phyloP scores from a whole-genome alignment of 2,888 invertebrate species.

The Andrena marginata region DNA sequence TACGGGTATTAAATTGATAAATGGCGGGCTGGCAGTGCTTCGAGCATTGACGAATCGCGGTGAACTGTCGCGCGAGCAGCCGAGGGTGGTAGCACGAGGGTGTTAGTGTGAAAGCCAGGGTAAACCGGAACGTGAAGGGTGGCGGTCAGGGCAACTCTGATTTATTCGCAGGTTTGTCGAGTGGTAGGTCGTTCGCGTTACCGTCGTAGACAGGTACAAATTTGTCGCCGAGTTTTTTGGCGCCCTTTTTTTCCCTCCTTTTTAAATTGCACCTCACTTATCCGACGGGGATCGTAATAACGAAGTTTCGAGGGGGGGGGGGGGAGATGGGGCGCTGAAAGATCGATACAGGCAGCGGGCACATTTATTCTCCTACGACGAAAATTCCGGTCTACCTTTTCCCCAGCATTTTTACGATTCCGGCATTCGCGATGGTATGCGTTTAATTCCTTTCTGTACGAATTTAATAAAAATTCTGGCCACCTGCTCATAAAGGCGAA shows the following conservation, averaged over 20 bases:
- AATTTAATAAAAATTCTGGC: conserved; percentile 3
- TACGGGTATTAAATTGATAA: conserved; percentile 76
- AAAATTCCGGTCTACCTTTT: conserved; percentile 7
- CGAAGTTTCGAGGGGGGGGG: not conserved
- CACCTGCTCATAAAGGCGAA: not conserved
- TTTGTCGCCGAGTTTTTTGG: conserved; percentile 45
- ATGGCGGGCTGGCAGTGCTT: conserved; percentile 70
- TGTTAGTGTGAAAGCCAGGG: conserved; percentile 58
- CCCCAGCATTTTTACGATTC: not conserved
- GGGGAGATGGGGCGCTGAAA: not conserved
- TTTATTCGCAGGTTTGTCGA: conserved; percentile 62
- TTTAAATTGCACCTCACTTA: conserved; percentile 39
- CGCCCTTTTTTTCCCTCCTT: conserved; percentile 23
- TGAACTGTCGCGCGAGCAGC: conserved; percentile 55
- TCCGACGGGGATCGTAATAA: conserved; percentile 25
- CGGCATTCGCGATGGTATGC: not conserved
- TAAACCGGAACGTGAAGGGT: conserved; percentile 64
- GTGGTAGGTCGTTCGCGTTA: conserved; percentile 49
- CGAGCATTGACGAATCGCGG: conserved; percentile 76
- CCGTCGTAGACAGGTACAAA: conserved; percentile 55
- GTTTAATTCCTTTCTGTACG: not conserved
- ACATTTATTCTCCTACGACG: conserved; percentile 6
- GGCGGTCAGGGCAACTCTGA: conserved; percentile 60
- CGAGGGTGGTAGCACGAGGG: conserved; percentile 30
- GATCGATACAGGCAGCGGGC: conserved; percentile 18